Conservation (phyloP, 2,888 invertebrate species). For the Microplitis deprimator region DNA sequence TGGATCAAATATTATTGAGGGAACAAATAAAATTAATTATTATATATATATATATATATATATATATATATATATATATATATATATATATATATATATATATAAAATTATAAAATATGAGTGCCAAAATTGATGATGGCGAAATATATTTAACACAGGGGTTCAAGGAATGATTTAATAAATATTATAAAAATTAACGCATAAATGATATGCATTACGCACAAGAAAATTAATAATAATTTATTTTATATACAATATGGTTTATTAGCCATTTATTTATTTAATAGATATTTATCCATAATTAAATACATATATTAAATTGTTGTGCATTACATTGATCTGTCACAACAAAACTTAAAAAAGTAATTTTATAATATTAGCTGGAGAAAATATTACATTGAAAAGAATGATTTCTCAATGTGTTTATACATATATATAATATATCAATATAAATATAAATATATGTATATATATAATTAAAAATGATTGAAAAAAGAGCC, state of each 20-base stretch:
- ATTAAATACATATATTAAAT: neutral
- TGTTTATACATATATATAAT: neutral
- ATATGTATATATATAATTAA: neutral
- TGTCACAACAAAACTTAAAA: neutral
- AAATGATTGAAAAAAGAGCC: neutral
- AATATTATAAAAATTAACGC: slow-evolving; percentile 12
- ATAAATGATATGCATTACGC: slow-evolving; percentile 49
- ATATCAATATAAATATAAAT: neutral
- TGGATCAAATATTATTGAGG: slow-evolving; percentile 14
- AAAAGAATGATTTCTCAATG: slow-evolving; percentile 1
- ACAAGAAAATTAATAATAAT: slow-evolving; percentile 4
- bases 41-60: slow-evolving; percentile 3
- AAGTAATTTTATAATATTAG: neutral
- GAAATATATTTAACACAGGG: slow-evolving; percentile 1
- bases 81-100: neutral
- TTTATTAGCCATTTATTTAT: neutral
- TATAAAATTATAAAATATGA: neutral
- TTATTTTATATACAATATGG: neutral
- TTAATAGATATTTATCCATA: neutral
- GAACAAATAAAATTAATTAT: slow-evolving; percentile 8
- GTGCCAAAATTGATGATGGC: neutral
- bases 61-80: neutral
- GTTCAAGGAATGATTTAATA: slow-evolving; percentile 6
- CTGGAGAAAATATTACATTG: neutral
- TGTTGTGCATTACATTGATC: neutral